phyloP scores from a whole-genome alignment of 2,797 vertebrate genomes.

The Schizopygopsis malacanthus region DNA sequence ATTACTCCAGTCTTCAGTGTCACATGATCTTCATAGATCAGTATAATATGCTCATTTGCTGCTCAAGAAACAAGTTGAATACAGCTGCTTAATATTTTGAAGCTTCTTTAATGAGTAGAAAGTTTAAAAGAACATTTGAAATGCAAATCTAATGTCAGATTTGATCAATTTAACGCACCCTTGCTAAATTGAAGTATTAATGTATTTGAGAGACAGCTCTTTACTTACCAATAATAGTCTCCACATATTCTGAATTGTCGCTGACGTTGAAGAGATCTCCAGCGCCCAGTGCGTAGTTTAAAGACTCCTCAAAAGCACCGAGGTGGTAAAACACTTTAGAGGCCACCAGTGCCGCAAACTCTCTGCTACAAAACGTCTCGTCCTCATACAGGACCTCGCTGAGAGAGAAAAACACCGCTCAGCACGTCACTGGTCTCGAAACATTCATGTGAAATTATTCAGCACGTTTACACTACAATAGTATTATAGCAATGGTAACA shows the following conservation, averaged over 20 bases:
- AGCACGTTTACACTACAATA: background rate
- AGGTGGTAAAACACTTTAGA: conserved; percentile 99
- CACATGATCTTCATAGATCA: too few species aligned
- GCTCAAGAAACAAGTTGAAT: background rate
- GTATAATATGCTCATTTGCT: too few species aligned
- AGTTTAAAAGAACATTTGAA: background rate
- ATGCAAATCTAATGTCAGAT: background rate
- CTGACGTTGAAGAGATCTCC: conserved; percentile 98
- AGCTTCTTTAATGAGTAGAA: background rate
- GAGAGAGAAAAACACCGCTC: background rate
- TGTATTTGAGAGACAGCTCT: background rate
- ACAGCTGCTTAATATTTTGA: background rate
- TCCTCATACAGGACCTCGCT: conserved; percentile 99
- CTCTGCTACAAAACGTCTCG: conserved; percentile 93
- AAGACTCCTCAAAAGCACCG: conserved; percentile 97
- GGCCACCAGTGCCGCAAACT: conserved; percentile 96
- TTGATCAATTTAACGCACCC: background rate
- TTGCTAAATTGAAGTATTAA: background rate
- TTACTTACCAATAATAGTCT: conserved; percentile 95
- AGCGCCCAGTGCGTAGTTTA: conserved; percentile 97
- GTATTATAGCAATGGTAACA: background rate
- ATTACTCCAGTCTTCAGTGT: too few species aligned
- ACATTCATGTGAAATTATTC: background rate
- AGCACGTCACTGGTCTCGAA: background rate
- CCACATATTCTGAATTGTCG: conserved; percentile 97